Evolutionary conservation across 2,888 invertebrate species (phyloP).

Genomic region (Mesopsocus fuscifrons): DNA sequence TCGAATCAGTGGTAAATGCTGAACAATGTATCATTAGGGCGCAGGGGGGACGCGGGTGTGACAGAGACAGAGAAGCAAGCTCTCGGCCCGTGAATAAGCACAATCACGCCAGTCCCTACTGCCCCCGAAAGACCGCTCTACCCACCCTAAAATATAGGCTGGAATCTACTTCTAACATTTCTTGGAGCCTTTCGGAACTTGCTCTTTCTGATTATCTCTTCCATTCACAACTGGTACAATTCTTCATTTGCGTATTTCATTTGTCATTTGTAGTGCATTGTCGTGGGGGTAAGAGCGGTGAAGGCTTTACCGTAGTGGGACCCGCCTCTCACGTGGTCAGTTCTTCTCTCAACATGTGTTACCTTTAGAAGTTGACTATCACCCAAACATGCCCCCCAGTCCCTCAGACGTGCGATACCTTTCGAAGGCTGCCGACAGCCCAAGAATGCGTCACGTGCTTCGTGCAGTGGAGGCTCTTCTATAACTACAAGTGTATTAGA

Average conservation of each 20-base stretch:
- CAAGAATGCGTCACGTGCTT: too few species aligned
- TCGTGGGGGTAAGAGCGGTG: too few species aligned
- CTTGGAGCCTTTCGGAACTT: constrained; percentile 26
- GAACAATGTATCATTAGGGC: constrained; percentile 10
- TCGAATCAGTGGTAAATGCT: constrained; percentile 9
- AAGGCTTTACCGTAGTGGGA: too few species aligned
- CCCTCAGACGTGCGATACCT: too few species aligned
- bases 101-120: constrained; percentile 3
- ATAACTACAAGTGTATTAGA: too few species aligned
- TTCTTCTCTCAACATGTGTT: too few species aligned
- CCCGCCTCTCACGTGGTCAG: too few species aligned
- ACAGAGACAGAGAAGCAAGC: constrained; percentile 4
- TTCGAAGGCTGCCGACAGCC: too few species aligned
- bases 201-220: constrained; percentile 17
- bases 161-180: constrained; percentile 26
- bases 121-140: constrained; percentile 25
- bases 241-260: constrained; percentile 35
- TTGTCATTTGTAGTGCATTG: constrained; percentile 32
- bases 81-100: constrained; percentile 8
- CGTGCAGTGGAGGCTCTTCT: too few species aligned
- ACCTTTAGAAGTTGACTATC: too few species aligned
- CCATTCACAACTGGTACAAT: constrained; percentile 30
- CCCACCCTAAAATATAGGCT: constrained; percentile 28
- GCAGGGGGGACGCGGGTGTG: constrained; percentile 2
- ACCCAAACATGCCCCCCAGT: too few species aligned